Evolutionary conservation across 2,113 vertebrate genomes (phyloP), one percentile per base, ranked within the genome.

Genomic region (Hucho hucho): DNA sequence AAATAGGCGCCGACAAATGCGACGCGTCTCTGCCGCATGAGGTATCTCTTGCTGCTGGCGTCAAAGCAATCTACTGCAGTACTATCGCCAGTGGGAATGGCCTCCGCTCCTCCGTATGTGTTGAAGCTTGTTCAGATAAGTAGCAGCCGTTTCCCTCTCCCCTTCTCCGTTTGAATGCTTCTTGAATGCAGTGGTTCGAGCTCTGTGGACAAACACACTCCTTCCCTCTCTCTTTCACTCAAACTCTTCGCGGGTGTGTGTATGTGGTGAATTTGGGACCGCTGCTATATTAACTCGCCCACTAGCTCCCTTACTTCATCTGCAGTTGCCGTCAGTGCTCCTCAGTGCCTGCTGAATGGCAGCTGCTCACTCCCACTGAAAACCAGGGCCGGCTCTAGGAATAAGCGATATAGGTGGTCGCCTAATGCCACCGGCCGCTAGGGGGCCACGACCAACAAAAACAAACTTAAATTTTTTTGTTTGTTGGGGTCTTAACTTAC

Each of bases 321-420:
- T 84, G 81, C 86, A 80, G 83, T 82, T 86, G n/a, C 46, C 64
- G 75, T 70, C 73, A 25, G 26, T 63, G 43, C 61, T 65, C 22
- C 58, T 22, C 75, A 61, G 29, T 74, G 69, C 28, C 59, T 11
- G 49, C 49, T 53, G 3, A 18, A 69, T 66, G 20, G 74, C 77
- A 80, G 74, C 81, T 81, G 59, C 64, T 43, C 47, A 58, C 74
- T 28, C 65, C 81, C 61, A 46, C 25, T 61, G 74, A 64, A 43
- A 46, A 49, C 71, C 7, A 43, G 37, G 37, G 2, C 37, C 37
- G 37, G 37, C 7, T 9, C 37, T 43, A 43, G 37, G 37, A 9
- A 43, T 43, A 43, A 11, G 37, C 37, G 37, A 9, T 11, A 43
- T 12, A 12, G 37, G 37, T 3, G 37, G 9, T 43, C 9, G 37